phyloP scores from a whole-genome alignment of 2,113 vertebrate genomes.

The Orycteropus afer region DNA sequence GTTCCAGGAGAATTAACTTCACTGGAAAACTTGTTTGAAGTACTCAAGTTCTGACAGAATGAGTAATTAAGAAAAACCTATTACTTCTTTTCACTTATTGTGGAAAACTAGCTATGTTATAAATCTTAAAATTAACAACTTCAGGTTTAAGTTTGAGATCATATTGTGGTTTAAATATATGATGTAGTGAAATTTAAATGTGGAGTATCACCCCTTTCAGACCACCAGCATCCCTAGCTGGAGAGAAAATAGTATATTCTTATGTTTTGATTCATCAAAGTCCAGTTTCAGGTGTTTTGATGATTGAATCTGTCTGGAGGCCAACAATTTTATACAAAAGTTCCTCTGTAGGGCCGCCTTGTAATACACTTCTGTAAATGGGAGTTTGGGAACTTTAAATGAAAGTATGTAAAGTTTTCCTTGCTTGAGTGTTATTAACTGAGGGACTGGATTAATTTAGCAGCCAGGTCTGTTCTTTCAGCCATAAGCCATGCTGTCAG shows the following conservation, averaged over 20 bases:
- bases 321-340: constrained; percentile 31
- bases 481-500: constrained; percentile 89
- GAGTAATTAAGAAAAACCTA: background rate
- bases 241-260: constrained; percentile 22
- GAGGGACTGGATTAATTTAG: constrained; percentile 89
- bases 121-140: constrained; percentile 22
- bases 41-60: background rate
- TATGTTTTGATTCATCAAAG: background rate
- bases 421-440: constrained; percentile 85
- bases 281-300: constrained; percentile 2
- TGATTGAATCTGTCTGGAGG: constrained; percentile 17
- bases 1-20: background rate
- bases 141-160: constrained; percentile 39
- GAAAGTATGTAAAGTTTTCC: constrained; percentile 83
- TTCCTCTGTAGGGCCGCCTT: constrained; percentile 52
- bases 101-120: background rate
- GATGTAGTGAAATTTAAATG: background rate
- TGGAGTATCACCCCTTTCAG: background rate
- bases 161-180: constrained; percentile 27
- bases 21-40: background rate
- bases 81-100: constrained; percentile 26
- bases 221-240: background rate
- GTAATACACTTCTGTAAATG: constrained; percentile 74
- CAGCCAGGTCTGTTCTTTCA: constrained; percentile 89
- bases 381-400: constrained; percentile 84